Base-by-base conservation (phyloP, 2,113 vertebrate genomes). In the Hyaena hyaena region DNA sequence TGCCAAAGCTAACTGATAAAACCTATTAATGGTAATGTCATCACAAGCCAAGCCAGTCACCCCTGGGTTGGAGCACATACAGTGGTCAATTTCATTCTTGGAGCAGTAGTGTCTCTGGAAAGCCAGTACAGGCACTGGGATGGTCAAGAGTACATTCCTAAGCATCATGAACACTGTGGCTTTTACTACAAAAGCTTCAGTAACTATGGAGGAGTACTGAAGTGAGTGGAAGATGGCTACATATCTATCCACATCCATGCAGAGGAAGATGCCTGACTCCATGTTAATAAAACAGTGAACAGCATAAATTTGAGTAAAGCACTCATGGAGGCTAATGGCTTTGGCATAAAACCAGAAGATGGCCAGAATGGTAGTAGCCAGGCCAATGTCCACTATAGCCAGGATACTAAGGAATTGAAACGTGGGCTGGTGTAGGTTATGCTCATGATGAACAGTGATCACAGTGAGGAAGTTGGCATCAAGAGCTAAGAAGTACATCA, bases 211-310 rank as follows among this genome's bases (percentile, higher is more conserved):
- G 2, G 63, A 85, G 79, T 98, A 98, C 35, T 92, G 43, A 4
- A 98, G 98, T 0, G 98, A 98, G 83, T 97, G 95, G 4, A 97
- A 98, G 24, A 98, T 94, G 24, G 98, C 98, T 0, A 97, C 1
- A 12, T 97, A 98, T 61, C 97, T 97, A 31, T 98, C 98, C 1
- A 95, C 15, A 2, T 98, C 98, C 98, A 98, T 97, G 55, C 98
- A 97, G 77, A 98, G 33, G 24, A 98, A 98, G 39, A 98, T 88
- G 7, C 97, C 97, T 0, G 98, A 98, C 83, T 98, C 98, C 90
- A 50, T 92, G 0, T 89, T 24, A 0, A 97, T 90, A 0, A 91
- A 5, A 68, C 66, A 69, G 73, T 97, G 97, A 1, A 98, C 88
- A 0, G 98, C 88, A 90, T 98, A 98, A 84, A 98, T 97, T 88